Evolutionary conservation across 2,888 invertebrate species (phyloP), one percentile per base, ranked within the genome.

Genomic region (Apamea crenata): DNA sequence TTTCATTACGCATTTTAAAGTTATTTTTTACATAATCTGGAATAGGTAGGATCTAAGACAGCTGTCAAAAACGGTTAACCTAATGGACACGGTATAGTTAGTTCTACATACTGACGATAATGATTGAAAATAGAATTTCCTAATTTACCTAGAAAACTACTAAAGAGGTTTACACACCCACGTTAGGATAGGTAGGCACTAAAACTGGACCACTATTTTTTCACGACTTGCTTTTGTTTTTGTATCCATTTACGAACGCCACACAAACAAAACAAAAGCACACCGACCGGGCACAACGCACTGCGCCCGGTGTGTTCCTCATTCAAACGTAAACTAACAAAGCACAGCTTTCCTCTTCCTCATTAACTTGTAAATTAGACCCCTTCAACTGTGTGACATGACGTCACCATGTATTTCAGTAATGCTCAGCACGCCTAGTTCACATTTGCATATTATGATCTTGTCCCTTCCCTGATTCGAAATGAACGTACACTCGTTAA

Each of bases 291-390:
- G 21, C 36, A 18, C 77, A 70, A 36, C 8, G 29, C 53, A 65
- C 12, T 56, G 16, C 61, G 6, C n/a, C 59, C 63, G 56, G 14
- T 69, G 72, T 74, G 50, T 53, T 59, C 73, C 50, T 36, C 36
- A 65, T 80, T 69, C 70, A 83, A 61, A 80, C 47, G 53, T 59
- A 74, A 74, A 77, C 67, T 82, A 83, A 81, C 83, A 80, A 65
- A 67, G 76, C 83, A 70, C 25, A 63, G 76, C 56, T 56, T 77
- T 70, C 25, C 84, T 71, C 56, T 71, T 59, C 66, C 84, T 84
- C 81, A 84, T 84, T 84, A 84, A 70, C 77, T 84, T 84, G 84
- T 81, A 78, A 84, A 84, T 84, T 77, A 77, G 84, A 77, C 71
- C 63, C 70, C 65, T 71, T 78, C 74, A 84, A 72, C 50, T 59